Conservation (phyloP, 1,140 invertebrate genomes). For the Drosophila bocqueti region DNA sequence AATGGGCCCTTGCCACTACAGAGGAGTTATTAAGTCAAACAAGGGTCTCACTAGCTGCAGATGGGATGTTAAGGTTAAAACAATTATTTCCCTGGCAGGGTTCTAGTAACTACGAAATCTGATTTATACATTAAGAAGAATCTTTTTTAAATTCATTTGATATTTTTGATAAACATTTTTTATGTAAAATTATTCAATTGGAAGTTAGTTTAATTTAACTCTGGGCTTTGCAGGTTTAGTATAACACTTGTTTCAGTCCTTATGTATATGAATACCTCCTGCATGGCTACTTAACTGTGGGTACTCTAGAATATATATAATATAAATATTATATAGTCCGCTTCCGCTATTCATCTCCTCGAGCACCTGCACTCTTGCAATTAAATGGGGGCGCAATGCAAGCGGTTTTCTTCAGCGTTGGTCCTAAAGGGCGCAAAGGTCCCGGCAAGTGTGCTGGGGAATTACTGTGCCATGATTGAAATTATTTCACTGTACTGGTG, state of each 20-base stretch:
- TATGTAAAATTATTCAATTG: not conserved
- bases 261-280: not conserved
- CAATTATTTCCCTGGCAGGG: not conserved
- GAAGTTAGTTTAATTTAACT: not conserved
- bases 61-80: too few species aligned
- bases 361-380: constrained; percentile 50
- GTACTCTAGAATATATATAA: constrained; percentile 11
- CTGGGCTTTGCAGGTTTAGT: not conserved
- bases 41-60: not conserved
- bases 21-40: constrained; percentile 6
- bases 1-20: not conserved
- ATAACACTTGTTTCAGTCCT: not conserved
- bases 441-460: constrained; percentile 45
- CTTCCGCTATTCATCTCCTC: constrained; percentile 9
- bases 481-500: constrained; percentile 67
- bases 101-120: not conserved
- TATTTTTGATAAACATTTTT: too few species aligned
- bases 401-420: constrained; percentile 32
- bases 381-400: constrained; percentile 58
- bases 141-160: too few species aligned
- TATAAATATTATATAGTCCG: constrained; percentile 2
- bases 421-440: constrained; percentile 31
- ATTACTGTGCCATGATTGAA: constrained; percentile 77
- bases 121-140: not conserved
- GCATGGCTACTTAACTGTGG: constrained; percentile 14